These are phyloP conservation scores for Bettongia penicillata DNA, from an alignment of 2,113 vertebrate species.

Conservation along the genomic window DNA sequence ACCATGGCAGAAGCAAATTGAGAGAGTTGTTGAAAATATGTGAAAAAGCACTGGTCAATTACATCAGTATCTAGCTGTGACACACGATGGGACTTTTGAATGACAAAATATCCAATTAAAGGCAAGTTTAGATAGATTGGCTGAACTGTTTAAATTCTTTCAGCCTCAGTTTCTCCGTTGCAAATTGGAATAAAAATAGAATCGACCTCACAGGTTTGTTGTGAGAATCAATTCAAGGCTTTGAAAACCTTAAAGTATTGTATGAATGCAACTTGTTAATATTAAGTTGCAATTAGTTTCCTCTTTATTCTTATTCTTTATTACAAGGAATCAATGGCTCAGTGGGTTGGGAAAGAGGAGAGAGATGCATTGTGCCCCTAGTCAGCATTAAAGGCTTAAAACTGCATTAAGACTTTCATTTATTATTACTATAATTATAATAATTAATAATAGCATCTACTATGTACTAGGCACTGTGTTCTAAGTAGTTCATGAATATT, in stretches of 20 bases:
- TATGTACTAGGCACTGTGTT: background rate
- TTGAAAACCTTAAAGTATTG: background rate
- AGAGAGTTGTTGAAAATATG: background rate
- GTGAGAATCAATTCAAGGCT: background rate
- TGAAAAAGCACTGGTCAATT: background rate
- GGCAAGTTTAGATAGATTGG: background rate
- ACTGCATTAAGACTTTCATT: background rate
- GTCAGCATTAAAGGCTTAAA: background rate
- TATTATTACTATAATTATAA: background rate
- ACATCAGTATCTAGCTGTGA: background rate
- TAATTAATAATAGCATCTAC: background rate
- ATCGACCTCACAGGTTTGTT: background rate
- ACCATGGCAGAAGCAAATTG: background rate
- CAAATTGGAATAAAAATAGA: background rate
- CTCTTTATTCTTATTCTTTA: background rate
- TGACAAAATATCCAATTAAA: background rate
- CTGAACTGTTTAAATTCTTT: background rate
- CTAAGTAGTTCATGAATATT: constrained; percentile 14
- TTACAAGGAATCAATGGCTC: background rate
- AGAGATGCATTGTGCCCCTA: background rate
- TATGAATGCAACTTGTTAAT: background rate
- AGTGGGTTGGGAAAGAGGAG: background rate
- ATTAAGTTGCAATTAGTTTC: background rate
- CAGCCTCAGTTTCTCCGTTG: background rate
- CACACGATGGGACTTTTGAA: background rate